Conservation (phyloP, 1,140 invertebrate species). For the Harlomillsia oculata region DNA sequence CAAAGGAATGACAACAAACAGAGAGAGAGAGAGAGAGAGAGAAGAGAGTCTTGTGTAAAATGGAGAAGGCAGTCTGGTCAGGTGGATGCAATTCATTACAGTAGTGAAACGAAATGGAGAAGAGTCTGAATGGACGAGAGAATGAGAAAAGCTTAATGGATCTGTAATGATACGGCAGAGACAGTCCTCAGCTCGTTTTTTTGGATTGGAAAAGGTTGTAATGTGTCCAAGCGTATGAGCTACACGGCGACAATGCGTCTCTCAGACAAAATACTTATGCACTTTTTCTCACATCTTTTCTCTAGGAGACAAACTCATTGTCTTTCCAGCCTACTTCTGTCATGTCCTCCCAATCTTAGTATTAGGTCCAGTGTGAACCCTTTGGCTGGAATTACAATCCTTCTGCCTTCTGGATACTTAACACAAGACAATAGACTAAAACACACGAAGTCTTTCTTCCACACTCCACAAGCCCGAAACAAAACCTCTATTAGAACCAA, state of each 20-base stretch:
- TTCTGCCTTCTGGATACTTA: too few species aligned
- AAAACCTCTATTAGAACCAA: too few species aligned
- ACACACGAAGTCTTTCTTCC: too few species aligned
- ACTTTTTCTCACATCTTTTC: not conserved
- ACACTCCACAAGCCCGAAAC: too few species aligned
- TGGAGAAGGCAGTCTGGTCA: not conserved
- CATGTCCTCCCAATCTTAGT: not conserved
- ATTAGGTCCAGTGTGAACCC: too few species aligned
- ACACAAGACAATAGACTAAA: too few species aligned
- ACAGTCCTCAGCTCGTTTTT: conserved; percentile 11
- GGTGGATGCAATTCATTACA: too few species aligned
- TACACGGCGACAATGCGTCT: conserved; percentile 15
- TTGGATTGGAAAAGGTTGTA: conserved; percentile 24
- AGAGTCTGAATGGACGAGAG: too few species aligned
- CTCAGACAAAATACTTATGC: not conserved
- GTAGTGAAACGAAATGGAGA: too few species aligned
- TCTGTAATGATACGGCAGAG: conserved; percentile 19
- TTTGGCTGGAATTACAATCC: too few species aligned
- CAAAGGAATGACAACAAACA: too few species aligned
- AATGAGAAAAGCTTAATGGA: conserved; percentile 26
- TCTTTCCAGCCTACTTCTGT: not conserved
- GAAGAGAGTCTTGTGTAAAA: not conserved
- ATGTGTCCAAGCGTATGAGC: conserved; percentile 13
- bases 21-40: not conserved
- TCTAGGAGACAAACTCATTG: not conserved